Evolutionary conservation across 1,140 invertebrate genomes (phyloP).

Genomic region (Sesamia nonagrioides): DNA sequence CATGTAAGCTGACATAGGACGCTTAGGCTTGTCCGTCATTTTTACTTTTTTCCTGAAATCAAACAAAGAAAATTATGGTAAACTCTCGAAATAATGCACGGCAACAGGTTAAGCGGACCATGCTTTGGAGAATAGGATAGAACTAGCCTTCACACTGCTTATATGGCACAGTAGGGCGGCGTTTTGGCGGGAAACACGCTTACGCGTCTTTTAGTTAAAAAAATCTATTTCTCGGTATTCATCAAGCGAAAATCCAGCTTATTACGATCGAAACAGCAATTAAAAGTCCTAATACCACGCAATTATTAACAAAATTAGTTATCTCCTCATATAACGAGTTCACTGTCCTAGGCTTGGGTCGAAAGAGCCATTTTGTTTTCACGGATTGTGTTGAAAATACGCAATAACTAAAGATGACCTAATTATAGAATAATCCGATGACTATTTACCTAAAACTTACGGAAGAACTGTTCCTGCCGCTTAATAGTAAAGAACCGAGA

Average conservation of each 20-base stretch:
- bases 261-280: slow-evolving; percentile 40
- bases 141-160: slow-evolving; percentile 66
- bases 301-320: slow-evolving; percentile 77
- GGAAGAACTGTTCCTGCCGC: slow-evolving; percentile 83
- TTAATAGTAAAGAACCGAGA: slow-evolving; percentile 84
- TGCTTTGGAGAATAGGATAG: slow-evolving; percentile 59
- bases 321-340: slow-evolving; percentile 85
- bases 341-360: slow-evolving; percentile 85
- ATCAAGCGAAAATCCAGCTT: slow-evolving; percentile 27
- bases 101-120: slow-evolving; percentile 71
- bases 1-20: slow-evolving; percentile 95
- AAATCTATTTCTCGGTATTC: slow-evolving; percentile 5
- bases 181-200: slow-evolving; percentile 86
- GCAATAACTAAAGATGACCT: slow-evolving; percentile 80
- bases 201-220: slow-evolving; percentile 37
- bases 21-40: slow-evolving; percentile 95
- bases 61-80: slow-evolving; percentile 61
- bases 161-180: slow-evolving; percentile 69
- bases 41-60: slow-evolving; percentile 88
- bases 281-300: slow-evolving; percentile 50
- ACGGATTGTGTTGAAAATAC: slow-evolving; percentile 85
- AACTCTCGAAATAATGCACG: slow-evolving; percentile 60
- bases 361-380: slow-evolving; percentile 87
- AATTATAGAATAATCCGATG: slow-evolving; percentile 79
- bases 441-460: slow-evolving; percentile 80